Conservation (phyloP, 2,113 vertebrate genomes). For the Nothocercus julius region DNA sequence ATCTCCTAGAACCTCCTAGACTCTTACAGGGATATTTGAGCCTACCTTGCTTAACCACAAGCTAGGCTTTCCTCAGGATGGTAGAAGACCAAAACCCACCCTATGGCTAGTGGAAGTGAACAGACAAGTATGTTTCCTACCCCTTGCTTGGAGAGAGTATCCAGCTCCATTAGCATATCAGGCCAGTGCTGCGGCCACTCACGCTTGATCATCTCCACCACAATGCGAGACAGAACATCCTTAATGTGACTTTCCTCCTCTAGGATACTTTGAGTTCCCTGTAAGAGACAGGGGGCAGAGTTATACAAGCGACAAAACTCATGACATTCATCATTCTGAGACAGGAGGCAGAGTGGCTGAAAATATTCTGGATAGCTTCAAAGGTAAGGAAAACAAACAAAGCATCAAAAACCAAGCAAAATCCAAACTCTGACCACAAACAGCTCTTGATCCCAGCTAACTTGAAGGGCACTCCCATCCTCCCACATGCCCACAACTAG, state of each 20-base stretch:
- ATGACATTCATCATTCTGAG: background rate
- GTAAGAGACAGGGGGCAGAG: background rate
- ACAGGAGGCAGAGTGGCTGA: background rate
- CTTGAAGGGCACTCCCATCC: background rate
- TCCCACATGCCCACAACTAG: background rate
- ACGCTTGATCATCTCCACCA: constrained; percentile 97
- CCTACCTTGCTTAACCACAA: background rate
- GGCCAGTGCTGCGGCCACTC: constrained; percentile 99
- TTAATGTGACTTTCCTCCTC: constrained; percentile 97
- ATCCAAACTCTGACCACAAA: background rate
- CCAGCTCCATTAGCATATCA: constrained; percentile 95
- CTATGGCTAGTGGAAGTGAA: background rate
- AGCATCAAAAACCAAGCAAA: background rate
- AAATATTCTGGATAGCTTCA: background rate
- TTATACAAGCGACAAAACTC: background rate
- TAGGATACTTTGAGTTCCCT: constrained; percentile 91
- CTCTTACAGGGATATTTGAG: background rate
- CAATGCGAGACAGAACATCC: constrained; percentile 92
- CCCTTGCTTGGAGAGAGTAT: constrained; percentile 88
- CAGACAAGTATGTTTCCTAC: constrained; percentile 71
- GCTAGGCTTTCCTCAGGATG: background rate
- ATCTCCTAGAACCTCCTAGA: background rate
- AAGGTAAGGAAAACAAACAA: background rate
- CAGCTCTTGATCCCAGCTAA: background rate
- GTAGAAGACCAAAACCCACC: background rate